Evolutionary conservation across 2,113 vertebrate species (phyloP), one percentile per base, ranked within the genome.

Genomic region (Glareola pratincola): DNA sequence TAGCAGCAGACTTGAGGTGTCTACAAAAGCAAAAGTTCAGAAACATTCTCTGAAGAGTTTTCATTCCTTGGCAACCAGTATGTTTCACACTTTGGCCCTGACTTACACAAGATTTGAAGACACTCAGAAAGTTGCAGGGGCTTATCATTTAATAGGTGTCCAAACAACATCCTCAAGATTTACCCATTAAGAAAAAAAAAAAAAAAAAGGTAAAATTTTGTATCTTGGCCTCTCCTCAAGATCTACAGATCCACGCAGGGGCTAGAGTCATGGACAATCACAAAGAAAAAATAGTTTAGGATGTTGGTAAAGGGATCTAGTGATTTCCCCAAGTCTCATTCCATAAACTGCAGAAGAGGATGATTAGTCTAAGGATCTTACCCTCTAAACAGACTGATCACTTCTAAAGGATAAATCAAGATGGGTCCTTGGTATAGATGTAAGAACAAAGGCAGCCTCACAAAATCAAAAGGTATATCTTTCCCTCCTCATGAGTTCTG

Each of bases 241-340:
- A 15, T 53, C 34, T 84, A 8, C 30, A 21, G 10, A 80, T 36
- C 18, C 19, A 43, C 6, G 9, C 51, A 88, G 36, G 12, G 27
- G 17, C 12, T 63, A 84, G 5, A 48, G 15, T 34, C 45, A 37
- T 1, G 2, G 37, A 27, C 39, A 75, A 69, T n/a, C 23, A 75
- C 10, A 67, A 14, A 76, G 16, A 48, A 71, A 2, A 5, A 54
- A 8, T 48, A 66, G n/a, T 56, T 37, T 54, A 66, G 10, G 51
- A 45, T 39, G 60, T 16, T 0, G 0, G 24, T 45, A 41, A 67
- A 48, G 14, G 14, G 12, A 77, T 27, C 3, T 4, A 1, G 6
- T 41, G 19, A 47, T n/a, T 62, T 59, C 39, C 16, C 27, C 6
- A 47, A 41, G 41, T 43, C 9, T 67, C 45, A 45, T 67, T 67